Conservation (phyloP, 2,113 vertebrate species). For the Orcinus orca region DNA sequence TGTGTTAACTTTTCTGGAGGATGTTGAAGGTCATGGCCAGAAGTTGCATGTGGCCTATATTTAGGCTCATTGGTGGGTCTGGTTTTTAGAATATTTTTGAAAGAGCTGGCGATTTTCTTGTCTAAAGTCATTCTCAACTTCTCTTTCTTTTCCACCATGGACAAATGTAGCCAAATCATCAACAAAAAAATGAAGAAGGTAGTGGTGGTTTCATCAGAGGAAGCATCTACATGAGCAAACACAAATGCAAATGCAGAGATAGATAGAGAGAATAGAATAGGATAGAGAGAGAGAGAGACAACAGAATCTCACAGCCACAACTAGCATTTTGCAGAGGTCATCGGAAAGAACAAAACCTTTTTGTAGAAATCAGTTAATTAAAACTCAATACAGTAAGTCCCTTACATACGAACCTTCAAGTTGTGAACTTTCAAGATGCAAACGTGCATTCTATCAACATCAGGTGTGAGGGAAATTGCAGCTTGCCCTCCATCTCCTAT, state of each 20-base stretch:
- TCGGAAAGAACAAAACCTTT: neutral
- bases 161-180: neutral
- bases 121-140: neutral
- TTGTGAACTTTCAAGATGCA: neutral
- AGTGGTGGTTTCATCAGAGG: neutral
- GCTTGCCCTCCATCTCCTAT: neutral
- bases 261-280: neutral
- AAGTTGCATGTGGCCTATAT: neutral
- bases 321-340: neutral
- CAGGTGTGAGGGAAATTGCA: neutral
- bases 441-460: neutral
- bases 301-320: neutral
- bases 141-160: neutral
- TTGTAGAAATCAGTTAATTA: neutral
- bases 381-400: neutral
- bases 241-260: neutral
- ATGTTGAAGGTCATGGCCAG: neutral
- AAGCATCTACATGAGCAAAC: neutral
- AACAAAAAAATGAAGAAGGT: neutral
- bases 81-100: neutral
- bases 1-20: neutral
- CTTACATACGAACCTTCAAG: neutral
- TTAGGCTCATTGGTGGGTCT: neutral
- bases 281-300: neutral
- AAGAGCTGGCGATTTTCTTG: neutral